Percentiles rank a stretch among this genome's conserved stretches.
Evolutionary conservation across 2,888 invertebrate genomes (phyloP).

Genomic region (Callosobruchus maculatus): DNA sequence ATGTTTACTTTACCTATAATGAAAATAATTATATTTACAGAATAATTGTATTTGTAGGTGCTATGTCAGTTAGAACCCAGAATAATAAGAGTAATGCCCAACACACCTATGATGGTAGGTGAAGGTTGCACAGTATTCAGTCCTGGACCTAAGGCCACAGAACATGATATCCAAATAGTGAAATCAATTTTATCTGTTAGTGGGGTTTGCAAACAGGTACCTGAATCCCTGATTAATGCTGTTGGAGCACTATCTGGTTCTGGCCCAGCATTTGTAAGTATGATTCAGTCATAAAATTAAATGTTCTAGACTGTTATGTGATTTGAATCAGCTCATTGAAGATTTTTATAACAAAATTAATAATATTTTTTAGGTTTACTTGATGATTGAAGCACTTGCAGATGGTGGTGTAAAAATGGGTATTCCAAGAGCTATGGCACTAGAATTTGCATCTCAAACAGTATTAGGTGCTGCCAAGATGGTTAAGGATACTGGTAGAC

Average conservation of each 20-base stretch:
- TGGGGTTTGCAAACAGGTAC: slow-evolving; percentile 71
- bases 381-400: slow-evolving; percentile 86
- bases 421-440: slow-evolving; percentile 75
- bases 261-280: slow-evolving; percentile 88
- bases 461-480: slow-evolving; percentile 79
- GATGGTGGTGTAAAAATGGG: slow-evolving; percentile 94
- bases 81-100: slow-evolving; percentile 81
- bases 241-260: slow-evolving; percentile 79
- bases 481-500: slow-evolving; percentile 72
- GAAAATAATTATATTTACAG: too few relatives aligned
- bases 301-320: too few relatives aligned
- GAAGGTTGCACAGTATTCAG: slow-evolving; percentile 65
- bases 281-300: neutral
- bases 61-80: slow-evolving; percentile 30
- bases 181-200: slow-evolving; percentile 58
- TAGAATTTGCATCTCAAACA: slow-evolving; percentile 80
- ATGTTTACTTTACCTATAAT: too few relatives aligned
- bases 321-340: too few relatives aligned
- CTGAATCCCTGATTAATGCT: slow-evolving; percentile 78
- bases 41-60: slow-evolving; percentile 13
- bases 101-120: slow-evolving; percentile 78
- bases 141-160: slow-evolving; percentile 56
- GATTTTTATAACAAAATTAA: too few relatives aligned
- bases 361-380: slow-evolving; percentile 61
- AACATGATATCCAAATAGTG: slow-evolving; percentile 57